Conservation (phyloP, 2,113 vertebrate species). For the Trichomycterus rosablanca region DNA sequence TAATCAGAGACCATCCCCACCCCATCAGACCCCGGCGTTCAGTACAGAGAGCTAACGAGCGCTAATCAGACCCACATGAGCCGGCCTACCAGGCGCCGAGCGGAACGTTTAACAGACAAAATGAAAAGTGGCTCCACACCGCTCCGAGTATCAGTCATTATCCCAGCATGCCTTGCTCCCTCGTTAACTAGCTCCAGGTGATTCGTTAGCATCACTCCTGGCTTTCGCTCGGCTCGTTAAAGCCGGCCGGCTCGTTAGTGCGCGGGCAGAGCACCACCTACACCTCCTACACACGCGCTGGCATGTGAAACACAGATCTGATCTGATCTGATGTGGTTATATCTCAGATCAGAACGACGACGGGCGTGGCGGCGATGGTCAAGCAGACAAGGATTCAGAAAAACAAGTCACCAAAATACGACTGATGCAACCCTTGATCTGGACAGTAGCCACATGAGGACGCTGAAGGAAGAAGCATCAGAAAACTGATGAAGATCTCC, state of each 20-base stretch:
- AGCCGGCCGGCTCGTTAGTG: constrained; percentile 22
- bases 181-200: constrained; percentile 31
- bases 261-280: constrained; percentile 18
- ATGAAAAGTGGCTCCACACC: background rate
- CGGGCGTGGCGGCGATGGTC: too few relatives aligned
- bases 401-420: too few relatives aligned
- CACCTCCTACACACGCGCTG: constrained; percentile 22
- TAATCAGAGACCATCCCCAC: too few relatives aligned
- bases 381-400: too few relatives aligned
- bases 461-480: too few relatives aligned
- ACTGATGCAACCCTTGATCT: too few relatives aligned
- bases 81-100: too few relatives aligned
- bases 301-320: background rate
- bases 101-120: background rate
- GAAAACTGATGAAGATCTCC: too few relatives aligned
- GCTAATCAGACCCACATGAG: background rate
- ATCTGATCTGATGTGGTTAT: background rate
- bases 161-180: constrained; percentile 6
- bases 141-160: constrained; percentile 21
- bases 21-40: too few relatives aligned
- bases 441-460: too few relatives aligned
- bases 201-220: constrained; percentile 27
- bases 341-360: background rate
- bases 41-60: too few relatives aligned
- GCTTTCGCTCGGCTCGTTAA: constrained; percentile 36